Conservation (phyloP, 1,140 invertebrate genomes). For the Melitaea cinxia region DNA sequence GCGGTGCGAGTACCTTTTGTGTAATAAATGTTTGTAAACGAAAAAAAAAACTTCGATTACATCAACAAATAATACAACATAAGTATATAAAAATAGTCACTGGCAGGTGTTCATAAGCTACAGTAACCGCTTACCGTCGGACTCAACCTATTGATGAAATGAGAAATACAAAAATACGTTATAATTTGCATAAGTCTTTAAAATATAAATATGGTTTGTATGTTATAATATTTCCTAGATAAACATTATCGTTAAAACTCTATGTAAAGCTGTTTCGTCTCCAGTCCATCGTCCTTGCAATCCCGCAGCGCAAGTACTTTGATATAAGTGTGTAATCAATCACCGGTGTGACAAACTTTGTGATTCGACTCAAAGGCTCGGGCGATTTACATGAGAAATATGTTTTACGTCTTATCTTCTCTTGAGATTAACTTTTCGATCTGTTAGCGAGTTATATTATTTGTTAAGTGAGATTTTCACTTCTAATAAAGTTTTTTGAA, state of each 20-base stretch:
- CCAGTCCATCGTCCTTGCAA: background rate
- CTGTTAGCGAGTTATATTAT: slow-evolving; percentile 18
- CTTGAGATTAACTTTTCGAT: slow-evolving; percentile 37
- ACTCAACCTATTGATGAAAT: too few species aligned
- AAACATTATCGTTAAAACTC: background rate
- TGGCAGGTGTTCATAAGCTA: too few species aligned
- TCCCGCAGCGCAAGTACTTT: slow-evolving; percentile 6
- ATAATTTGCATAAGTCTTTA: too few species aligned
- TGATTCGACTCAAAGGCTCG: slow-evolving; percentile 32
- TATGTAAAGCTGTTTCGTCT: background rate
- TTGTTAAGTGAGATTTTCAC: background rate
- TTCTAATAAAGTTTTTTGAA: background rate
- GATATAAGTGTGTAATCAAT: slow-evolving; percentile 38
- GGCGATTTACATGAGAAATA: slow-evolving; percentile 40
- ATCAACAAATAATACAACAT: too few species aligned
- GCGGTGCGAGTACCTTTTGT: too few species aligned
- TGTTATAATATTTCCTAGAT: too few species aligned
- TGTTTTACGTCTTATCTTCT: slow-evolving; percentile 28
- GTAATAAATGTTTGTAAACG: too few species aligned
- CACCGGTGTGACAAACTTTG: slow-evolving; percentile 33
- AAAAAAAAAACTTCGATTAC: too few species aligned
- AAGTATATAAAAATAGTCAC: too few species aligned
- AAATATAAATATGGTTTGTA: too few species aligned
- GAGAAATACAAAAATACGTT: too few species aligned
- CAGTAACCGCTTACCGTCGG: too few species aligned